Evolutionary conservation across 2,888 invertebrate species (phyloP).

Genomic region (Metopia argyrocephala): DNA sequence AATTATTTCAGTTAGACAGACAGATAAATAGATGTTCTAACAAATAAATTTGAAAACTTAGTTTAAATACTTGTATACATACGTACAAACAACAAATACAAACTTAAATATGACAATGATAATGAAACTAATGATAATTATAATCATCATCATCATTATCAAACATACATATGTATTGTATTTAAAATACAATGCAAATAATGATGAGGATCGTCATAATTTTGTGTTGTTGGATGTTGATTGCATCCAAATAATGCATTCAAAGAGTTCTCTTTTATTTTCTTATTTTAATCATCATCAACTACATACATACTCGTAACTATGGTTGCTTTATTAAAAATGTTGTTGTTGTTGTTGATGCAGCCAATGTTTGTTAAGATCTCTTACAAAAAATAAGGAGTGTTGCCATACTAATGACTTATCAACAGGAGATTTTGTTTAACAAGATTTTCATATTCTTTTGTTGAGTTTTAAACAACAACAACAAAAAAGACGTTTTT

Average conservation of each 20-base stretch:
- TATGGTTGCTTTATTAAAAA: no score
- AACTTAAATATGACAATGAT: not conserved
- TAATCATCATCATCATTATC: slow-evolving; percentile 23
- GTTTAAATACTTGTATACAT: slow-evolving; percentile 4
- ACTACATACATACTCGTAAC: slow-evolving; percentile 30
- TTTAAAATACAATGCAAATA: slow-evolving; percentile 5
- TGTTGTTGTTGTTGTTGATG: slow-evolving; percentile 16
- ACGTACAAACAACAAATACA: not conserved
- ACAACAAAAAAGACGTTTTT: not conserved
- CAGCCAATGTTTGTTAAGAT: slow-evolving; percentile 25
- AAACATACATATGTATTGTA: no score
- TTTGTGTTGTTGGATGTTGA: slow-evolving; percentile 3
- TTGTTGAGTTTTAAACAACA: slow-evolving; percentile 18
- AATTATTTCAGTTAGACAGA: slow-evolving; percentile 39
- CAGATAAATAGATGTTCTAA: not conserved
- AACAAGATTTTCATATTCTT: slow-evolving; percentile 46
- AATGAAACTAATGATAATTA: not conserved
- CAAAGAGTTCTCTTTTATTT: not conserved
- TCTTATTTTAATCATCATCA: slow-evolving; percentile 16
- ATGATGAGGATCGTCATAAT: slow-evolving; percentile 34
- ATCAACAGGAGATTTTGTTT: slow-evolving; percentile 63
- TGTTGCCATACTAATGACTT: slow-evolving; percentile 63
- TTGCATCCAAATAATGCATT: not conserved
- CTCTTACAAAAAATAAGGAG: slow-evolving; percentile 48
- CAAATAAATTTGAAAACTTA: slow-evolving; percentile 27